These are phyloP conservation scores for Rhinella marina DNA, from an alignment of 2,797 vertebrate species.

Conservation along the genomic window DNA sequence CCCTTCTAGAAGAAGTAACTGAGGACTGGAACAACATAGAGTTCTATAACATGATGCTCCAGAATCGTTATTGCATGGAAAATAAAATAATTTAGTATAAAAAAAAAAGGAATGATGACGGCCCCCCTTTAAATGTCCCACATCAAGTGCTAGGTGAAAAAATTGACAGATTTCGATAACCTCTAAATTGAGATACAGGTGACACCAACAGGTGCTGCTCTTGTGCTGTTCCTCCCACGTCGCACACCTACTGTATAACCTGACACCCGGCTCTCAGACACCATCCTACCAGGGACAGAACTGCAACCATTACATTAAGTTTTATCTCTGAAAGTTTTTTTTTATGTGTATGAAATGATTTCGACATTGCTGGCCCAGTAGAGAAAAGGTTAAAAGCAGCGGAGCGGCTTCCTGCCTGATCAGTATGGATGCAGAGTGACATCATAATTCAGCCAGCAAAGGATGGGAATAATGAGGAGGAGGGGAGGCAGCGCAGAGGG, in stretches of 20 bases:
- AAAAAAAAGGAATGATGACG: too few species aligned
- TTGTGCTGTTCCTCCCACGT: background rate
- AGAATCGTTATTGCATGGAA: too few species aligned
- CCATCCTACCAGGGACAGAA: background rate
- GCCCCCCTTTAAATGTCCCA: background rate
- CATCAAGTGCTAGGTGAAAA: background rate
- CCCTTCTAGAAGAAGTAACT: too few species aligned
- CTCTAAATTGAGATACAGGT: background rate
- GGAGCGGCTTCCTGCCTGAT: slow-evolving; percentile 58
- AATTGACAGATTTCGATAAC: background rate
- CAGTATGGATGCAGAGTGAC: slow-evolving; percentile 62
- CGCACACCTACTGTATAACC: background rate
- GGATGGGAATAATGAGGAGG: slow-evolving; percentile 61
- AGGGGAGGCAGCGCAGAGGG: slow-evolving; percentile 53
- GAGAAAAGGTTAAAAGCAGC: slow-evolving; percentile 28
- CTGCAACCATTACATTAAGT: background rate
- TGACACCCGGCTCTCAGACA: background rate
- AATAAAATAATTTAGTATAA: too few species aligned
- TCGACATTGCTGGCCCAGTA: background rate
- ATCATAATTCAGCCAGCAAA: slow-evolving; percentile 58
- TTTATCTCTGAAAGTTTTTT: background rate
- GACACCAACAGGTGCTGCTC: slow-evolving; percentile 5
- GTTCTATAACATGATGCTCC: too few species aligned
- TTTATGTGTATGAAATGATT: background rate
- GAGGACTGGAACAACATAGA: too few species aligned